These are phyloP conservation scores for Nymphalis c-album DNA, from an alignment of 2,888 invertebrate genomes.

Conservation along the genomic window DNA sequence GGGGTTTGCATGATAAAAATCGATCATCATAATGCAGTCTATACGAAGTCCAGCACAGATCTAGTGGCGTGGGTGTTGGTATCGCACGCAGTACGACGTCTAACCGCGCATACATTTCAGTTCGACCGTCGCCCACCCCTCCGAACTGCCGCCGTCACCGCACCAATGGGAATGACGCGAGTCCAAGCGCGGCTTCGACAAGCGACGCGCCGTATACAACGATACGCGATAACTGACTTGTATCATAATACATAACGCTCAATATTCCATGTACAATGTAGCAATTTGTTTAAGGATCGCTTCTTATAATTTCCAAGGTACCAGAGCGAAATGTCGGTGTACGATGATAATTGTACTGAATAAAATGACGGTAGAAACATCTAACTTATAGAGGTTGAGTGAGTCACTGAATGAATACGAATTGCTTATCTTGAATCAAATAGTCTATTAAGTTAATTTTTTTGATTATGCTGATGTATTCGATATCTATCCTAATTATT, in stretches of 20 bases:
- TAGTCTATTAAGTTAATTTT: no score
- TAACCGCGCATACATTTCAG: constrained; percentile 82
- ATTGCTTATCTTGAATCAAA: no score
- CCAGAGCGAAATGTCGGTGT: background rate
- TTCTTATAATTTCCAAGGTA: no score
- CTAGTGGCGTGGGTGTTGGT: constrained; percentile 52
- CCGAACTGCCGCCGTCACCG: constrained; percentile 98
- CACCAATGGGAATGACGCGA: constrained; percentile 97
- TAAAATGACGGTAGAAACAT: no score
- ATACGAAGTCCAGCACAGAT: constrained; percentile 42
- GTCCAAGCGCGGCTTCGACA: constrained; percentile 59
- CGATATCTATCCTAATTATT: no score
- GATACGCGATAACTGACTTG: constrained; percentile 53
- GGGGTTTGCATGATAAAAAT: constrained; percentile 32
- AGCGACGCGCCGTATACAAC: constrained; percentile 60
- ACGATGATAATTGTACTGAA: background rate
- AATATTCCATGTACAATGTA: background rate
- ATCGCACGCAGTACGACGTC: constrained; percentile 35
- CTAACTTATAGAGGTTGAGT: no score
- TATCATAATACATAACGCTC: background rate
- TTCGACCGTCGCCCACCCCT: constrained; percentile 98
- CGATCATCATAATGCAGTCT: background rate
- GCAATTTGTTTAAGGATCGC: background rate
- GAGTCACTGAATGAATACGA: no score
- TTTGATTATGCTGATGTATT: no score